Evolutionary conservation across 2,113 vertebrate species (phyloP).

Genomic region (Stercorarius parasiticus): DNA sequence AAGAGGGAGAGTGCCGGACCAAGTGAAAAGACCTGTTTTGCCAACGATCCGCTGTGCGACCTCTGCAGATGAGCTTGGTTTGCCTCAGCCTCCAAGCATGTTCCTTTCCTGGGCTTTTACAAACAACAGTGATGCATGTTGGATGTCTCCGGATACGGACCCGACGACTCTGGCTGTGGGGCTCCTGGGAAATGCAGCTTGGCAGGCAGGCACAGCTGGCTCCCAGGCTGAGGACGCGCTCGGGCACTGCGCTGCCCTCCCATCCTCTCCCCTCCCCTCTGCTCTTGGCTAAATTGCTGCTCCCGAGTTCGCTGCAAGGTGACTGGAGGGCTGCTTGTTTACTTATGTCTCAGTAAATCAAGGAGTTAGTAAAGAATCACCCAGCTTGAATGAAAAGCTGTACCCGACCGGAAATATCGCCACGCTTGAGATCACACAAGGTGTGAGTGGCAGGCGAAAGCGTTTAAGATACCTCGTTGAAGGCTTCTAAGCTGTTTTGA

Average conservation of each 20-base stretch:
- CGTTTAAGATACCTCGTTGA: neutral
- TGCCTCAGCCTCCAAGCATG: neutral
- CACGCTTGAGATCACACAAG: neutral
- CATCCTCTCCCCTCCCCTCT: neutral
- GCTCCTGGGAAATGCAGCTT: neutral
- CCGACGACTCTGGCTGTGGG: neutral
- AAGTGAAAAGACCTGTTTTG: neutral
- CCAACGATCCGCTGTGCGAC: rapidly evolving
- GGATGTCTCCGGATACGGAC: neutral
- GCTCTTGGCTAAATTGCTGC: neutral
- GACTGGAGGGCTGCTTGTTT: neutral
- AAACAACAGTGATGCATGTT: rapidly evolving
- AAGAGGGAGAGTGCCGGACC: neutral
- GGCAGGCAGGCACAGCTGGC: neutral
- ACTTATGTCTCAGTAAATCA: neutral
- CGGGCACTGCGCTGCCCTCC: neutral
- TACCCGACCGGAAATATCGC: neutral
- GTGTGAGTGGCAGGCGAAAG: neutral
- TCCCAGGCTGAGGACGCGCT: neutral
- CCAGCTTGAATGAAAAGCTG: neutral
- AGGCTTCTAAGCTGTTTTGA: neutral
- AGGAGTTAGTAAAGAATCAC: neutral
- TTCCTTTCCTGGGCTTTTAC: neutral
- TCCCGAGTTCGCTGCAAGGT: neutral
- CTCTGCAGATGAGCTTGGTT: neutral